phyloP scores from a whole-genome alignment of 2,113 vertebrate species.

The Empidonax traillii region DNA sequence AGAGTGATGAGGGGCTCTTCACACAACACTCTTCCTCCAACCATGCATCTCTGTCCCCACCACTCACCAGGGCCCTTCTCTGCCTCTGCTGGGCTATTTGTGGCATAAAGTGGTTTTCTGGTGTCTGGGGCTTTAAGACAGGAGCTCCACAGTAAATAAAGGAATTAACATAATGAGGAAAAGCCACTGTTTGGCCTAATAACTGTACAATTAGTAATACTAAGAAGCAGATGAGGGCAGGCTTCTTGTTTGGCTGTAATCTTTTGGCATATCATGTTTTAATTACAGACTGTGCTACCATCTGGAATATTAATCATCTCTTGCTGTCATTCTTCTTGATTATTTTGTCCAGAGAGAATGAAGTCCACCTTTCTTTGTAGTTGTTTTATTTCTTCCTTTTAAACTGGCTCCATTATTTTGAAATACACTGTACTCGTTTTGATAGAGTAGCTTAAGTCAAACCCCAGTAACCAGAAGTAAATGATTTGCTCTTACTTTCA shows the following conservation, averaged over 20 bases:
- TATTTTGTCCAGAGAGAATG: conserved; percentile 18
- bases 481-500: not conserved
- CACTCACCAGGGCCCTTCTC: not conserved
- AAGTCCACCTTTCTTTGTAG: not conserved
- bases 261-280: conserved; percentile 51
- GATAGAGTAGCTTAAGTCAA: not conserved
- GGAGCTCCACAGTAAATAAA: not conserved
- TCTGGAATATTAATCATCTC: conserved; percentile 60
- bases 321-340: conserved; percentile 7
- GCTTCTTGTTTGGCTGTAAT: conserved; percentile 46
- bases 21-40: accelerated
- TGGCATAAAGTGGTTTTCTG: not conserved
- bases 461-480: not conserved
- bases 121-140: not conserved
- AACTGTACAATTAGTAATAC: conserved; percentile 46
- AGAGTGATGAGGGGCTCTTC: not conserved
- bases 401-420: not conserved
- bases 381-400: not conserved
- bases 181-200: conserved; percentile 25
- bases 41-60: not conserved
- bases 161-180: conserved; percentile 22
- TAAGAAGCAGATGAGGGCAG: conserved; percentile 29
- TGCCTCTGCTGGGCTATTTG: not conserved
- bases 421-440: not conserved
- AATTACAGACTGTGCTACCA: conserved; percentile 23